A percentile compares a stretch with the other conserved stretches of the same genome.
Conservation (phyloP, 2,797 vertebrate species). For the Varecia variegata region DNA sequence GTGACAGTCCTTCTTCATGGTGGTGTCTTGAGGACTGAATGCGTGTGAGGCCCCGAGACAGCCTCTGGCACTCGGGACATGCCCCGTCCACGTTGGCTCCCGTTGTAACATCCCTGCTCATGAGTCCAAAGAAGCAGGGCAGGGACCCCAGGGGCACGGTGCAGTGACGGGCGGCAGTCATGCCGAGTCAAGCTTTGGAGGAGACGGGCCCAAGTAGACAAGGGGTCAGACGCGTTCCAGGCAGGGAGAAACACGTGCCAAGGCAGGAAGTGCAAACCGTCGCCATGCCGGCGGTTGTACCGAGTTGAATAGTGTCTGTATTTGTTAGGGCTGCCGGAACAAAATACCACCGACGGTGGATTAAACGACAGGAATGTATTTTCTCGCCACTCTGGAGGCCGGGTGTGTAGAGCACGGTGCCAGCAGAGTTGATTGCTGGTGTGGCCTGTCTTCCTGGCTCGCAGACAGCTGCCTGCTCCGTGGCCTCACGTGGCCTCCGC, state of each 20-base stretch:
- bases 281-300: accelerated
- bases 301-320: not conserved
- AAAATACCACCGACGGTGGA: not conserved
- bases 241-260: too few relatives aligned
- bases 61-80: accelerated
- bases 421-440: not conserved
- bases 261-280: too few relatives aligned
- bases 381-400: not conserved
- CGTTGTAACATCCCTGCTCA: not conserved
- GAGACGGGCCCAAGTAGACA: too few relatives aligned
- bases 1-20: not conserved
- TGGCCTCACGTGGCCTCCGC: not conserved
- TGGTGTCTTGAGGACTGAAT: not conserved
- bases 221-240: not conserved
- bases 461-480: not conserved
- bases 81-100: not conserved
- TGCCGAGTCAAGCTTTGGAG: not conserved
- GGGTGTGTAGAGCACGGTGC: not conserved
- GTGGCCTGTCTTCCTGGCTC: not conserved
- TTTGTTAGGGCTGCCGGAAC: not conserved
- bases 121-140: not conserved
- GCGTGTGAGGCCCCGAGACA: accelerated
- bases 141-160: not conserved
- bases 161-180: too few relatives aligned
- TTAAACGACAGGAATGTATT: not conserved